Evolutionary conservation across 1,140 invertebrate species (phyloP).

Genomic region (Brachionus koreanus): DNA sequence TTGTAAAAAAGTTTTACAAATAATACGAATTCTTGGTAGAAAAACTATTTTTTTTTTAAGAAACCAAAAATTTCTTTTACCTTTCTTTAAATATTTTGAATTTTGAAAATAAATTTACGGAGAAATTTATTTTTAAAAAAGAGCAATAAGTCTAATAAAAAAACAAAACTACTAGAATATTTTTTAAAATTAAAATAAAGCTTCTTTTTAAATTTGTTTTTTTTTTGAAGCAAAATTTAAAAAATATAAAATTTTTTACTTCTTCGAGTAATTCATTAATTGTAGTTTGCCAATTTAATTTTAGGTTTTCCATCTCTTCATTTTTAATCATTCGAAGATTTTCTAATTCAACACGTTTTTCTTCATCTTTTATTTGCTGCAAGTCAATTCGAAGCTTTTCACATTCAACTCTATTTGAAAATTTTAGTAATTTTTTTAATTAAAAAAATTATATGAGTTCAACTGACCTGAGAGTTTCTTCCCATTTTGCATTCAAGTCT

Average conservation of each 20-base stretch:
- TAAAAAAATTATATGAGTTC: not conserved
- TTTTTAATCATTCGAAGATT: slow-evolving; percentile 52
- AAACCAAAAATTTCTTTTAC: not conserved
- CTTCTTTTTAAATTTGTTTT: too few relatives aligned
- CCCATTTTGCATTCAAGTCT: slow-evolving; percentile 55
- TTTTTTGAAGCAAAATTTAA: not conserved
- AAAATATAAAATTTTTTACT: not conserved
- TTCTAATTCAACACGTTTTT: slow-evolving; percentile 51
- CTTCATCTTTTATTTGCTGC: slow-evolving; percentile 51
- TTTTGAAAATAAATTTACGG: not conserved
- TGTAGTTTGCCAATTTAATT: slow-evolving; percentile 50
- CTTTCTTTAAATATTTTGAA: slow-evolving; percentile 2
- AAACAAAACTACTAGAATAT: not conserved
- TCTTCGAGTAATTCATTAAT: slow-evolving; percentile 48
- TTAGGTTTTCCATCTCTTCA: slow-evolving; percentile 49
- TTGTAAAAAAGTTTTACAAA: not conserved
- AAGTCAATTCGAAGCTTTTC: slow-evolving; percentile 50
- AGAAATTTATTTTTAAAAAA: not conserved
- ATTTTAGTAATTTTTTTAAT: not conserved
- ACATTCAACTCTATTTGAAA: slow-evolving; percentile 49
- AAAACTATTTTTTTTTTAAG: not conserved
- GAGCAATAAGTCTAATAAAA: not conserved
- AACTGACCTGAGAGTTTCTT: slow-evolving; percentile 52
- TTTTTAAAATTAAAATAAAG: too few relatives aligned
- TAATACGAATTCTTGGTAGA: not conserved